Conservation (phyloP, 2,888 invertebrate species). For the Pseudoips prasinana region DNA sequence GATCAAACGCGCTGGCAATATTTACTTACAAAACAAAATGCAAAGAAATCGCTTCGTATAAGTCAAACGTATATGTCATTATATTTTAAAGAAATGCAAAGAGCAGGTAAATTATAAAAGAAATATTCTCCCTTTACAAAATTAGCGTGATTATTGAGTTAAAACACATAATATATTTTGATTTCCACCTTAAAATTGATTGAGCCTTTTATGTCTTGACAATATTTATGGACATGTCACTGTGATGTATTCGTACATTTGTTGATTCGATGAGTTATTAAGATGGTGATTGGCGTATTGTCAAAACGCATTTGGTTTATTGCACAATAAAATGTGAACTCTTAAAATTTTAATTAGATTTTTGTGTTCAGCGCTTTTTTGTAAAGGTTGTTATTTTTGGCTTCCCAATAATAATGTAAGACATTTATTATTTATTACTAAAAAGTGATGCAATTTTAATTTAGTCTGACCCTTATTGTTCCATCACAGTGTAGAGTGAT, state of each 20-base stretch:
- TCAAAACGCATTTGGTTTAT: constrained; percentile 44
- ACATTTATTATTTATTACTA: no score
- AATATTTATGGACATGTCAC: constrained; percentile 52
- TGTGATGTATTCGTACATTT: constrained; percentile 39
- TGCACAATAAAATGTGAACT: constrained; percentile 26
- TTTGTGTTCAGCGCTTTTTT: constrained; percentile 28
- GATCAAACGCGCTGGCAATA: no score
- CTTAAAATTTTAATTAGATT: constrained; percentile 30
- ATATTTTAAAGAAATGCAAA: no score
- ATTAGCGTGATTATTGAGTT: constrained; percentile 31
- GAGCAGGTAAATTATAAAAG: no score
- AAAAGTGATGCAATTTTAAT: no score
- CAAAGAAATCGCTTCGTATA: no score
- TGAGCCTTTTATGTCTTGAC: constrained; percentile 44
- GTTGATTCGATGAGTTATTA: constrained; percentile 48
- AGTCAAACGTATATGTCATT: no score
- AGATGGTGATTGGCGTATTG: constrained; percentile 42
- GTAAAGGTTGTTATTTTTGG: constrained; percentile 14
- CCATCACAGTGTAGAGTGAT: no score
- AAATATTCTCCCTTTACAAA: constrained; percentile 19
- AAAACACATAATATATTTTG: constrained; percentile 15
- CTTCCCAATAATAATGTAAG: constrained; percentile 8
- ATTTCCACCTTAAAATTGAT: constrained; percentile 21
- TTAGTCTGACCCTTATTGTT: no score
- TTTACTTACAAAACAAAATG: no score